Evolutionary conservation across 2,888 invertebrate species (phyloP).

Genomic region (Tiphia femorata): DNA sequence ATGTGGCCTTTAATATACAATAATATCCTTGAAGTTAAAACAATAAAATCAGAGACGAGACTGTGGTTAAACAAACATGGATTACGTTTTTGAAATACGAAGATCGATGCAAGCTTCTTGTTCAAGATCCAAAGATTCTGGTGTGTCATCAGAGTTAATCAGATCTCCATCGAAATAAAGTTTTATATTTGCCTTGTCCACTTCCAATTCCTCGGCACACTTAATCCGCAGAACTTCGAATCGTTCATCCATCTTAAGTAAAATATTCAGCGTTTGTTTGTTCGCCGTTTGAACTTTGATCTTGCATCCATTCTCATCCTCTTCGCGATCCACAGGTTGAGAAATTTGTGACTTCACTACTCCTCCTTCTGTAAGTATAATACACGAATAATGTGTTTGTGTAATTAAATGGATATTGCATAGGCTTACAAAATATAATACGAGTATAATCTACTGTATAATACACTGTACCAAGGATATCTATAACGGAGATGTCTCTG

Average conservation of each 20-base stretch:
- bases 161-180: constrained; percentile 61
- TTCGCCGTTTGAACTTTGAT: constrained; percentile 58
- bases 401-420: too few species aligned
- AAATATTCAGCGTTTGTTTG: constrained; percentile 35
- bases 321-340: too few species aligned
- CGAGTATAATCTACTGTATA: background rate
- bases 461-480: constrained; percentile 54
- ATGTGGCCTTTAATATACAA: too few species aligned
- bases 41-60: too few species aligned
- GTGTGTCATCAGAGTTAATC: constrained; percentile 51
- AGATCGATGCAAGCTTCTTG: constrained; percentile 61
- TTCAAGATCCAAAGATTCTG: constrained; percentile 58
- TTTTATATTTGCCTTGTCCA: constrained; percentile 50
- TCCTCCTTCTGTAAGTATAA: constrained; percentile 52
- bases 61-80: too few species aligned
- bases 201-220: constrained; percentile 47
- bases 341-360: constrained; percentile 39
- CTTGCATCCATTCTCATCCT: constrained; percentile 41
- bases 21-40: too few species aligned
- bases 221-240: constrained; percentile 43
- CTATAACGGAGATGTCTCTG: constrained; percentile 53
- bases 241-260: constrained; percentile 42
- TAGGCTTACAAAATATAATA: too few species aligned
- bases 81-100: too few species aligned
- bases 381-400: background rate